A percentile compares a stretch with the other conserved stretches of the same genome.
phyloP scores from a whole-genome alignment of 2,888 invertebrate species.

The Tachina lurida region DNA sequence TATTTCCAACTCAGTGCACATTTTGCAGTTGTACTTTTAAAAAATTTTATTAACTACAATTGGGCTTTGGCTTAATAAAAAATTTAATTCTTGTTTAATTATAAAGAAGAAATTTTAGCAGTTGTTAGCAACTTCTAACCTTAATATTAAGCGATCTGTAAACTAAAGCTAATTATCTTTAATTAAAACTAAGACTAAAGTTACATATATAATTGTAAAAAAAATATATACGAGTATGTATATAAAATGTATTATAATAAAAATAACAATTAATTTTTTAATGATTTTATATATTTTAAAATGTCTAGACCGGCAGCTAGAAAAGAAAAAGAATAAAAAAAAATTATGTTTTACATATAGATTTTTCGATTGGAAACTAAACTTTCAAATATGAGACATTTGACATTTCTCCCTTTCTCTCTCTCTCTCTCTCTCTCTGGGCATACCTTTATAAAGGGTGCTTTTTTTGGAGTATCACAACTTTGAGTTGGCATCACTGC shows the following conservation, averaged over 20 bases:
- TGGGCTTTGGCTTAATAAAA: background rate
- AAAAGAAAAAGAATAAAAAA: background rate
- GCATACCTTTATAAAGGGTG: too few species aligned
- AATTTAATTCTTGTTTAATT: background rate
- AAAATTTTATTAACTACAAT: background rate
- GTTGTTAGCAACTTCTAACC: conserved; percentile 60
- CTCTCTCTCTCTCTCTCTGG: too few species aligned
- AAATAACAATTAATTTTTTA: conserved; percentile 57
- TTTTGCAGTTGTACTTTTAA: conserved; percentile 27
- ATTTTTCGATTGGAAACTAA: background rate
- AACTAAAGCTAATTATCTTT: conserved; percentile 49
- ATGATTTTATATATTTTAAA: background rate
- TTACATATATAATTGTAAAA: background rate
- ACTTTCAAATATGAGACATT: too few species aligned
- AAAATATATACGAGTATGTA: background rate
- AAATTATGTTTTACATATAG: background rate
- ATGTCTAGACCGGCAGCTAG: conserved; percentile 45
- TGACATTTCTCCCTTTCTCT: too few species aligned
- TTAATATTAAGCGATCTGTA: conserved; percentile 67
- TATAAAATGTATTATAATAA: background rate
- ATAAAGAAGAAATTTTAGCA: conserved; percentile 24
- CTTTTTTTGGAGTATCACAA: too few species aligned
- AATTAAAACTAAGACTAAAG: conserved; percentile 30
- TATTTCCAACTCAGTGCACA: conserved; percentile 72
- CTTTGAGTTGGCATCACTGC: too few species aligned